Conservation (phyloP, 2,888 invertebrate genomes). For the Idaea aversata region DNA sequence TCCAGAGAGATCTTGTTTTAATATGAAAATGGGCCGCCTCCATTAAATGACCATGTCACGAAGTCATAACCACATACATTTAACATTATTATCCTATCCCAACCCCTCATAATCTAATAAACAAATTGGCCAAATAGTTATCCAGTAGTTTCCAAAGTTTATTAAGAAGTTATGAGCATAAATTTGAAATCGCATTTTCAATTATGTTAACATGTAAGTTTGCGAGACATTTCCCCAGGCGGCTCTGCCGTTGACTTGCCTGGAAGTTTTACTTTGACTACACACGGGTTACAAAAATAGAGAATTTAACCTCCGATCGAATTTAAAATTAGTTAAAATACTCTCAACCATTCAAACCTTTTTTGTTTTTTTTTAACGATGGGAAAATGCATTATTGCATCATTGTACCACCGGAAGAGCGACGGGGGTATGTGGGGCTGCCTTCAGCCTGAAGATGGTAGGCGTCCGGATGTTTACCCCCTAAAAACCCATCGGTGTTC, state of each 20-base stretch:
- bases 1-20: too few relatives aligned
- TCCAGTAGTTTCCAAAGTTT: slow-evolving; percentile 12
- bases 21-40: too few relatives aligned
- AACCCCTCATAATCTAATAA: neutral
- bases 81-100: neutral
- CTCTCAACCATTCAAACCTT: too few relatives aligned
- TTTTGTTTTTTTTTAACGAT: too few relatives aligned
- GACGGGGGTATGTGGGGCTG: too few relatives aligned
- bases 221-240: slow-evolving; percentile 45
- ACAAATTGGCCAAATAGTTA: neutral
- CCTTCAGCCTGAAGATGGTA: too few relatives aligned
- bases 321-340: too few relatives aligned
- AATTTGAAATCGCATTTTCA: slow-evolving; percentile 62
- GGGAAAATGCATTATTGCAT: too few relatives aligned
- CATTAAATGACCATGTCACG: neutral
- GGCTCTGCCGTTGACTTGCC: slow-evolving; percentile 8
- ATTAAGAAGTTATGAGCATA: slow-evolving; percentile 38
- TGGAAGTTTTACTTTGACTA: neutral
- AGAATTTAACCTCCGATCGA: too few relatives aligned
- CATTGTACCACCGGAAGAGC: too few relatives aligned
- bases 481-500: too few relatives aligned
- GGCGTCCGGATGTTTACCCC: too few relatives aligned
- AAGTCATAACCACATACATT: neutral
- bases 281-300: neutral
- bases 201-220: slow-evolving; percentile 52